phyloP scores from a whole-genome alignment of 2,797 vertebrate species.

The Bradypodion ventrale region DNA sequence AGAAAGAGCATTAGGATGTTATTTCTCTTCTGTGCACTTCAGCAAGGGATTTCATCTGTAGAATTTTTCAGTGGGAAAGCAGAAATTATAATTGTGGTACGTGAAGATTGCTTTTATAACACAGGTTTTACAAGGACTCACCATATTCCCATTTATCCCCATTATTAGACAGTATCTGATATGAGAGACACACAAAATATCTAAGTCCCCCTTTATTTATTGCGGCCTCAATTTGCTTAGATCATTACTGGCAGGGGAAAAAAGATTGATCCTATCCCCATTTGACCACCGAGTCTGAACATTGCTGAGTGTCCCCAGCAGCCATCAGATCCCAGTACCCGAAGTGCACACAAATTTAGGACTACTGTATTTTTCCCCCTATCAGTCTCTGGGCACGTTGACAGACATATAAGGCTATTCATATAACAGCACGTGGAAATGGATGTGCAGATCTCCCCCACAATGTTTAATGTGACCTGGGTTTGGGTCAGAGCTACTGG shows the following conservation, averaged over 20 bases:
- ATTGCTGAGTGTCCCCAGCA: neutral
- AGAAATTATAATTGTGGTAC: neutral
- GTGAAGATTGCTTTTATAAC: neutral
- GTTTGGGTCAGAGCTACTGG: neutral
- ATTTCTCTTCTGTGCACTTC: neutral
- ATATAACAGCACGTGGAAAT: neutral
- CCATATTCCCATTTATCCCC: neutral
- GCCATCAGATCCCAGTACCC: neutral
- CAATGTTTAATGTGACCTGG: neutral
- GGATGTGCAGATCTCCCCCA: neutral
- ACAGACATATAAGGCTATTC: neutral
- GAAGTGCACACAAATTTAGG: neutral
- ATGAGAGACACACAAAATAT: neutral
- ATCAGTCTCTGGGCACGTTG: neutral
- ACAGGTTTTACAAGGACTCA: neutral
- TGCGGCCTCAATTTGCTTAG: neutral
- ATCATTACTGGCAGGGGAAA: neutral
- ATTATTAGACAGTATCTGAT: neutral
- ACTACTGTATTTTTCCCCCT: neutral
- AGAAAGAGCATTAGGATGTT: conserved; percentile 7
- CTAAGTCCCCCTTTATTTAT: neutral
- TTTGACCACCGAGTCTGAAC: neutral
- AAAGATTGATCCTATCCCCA: neutral
- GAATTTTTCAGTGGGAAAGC: neutral
- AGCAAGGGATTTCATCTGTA: neutral